Percentiles rank a stretch among this genome's conserved stretches.
These are phyloP conservation scores for Adelognathus sp. DNA, from an alignment of 2,888 invertebrate genomes.

Conservation along the genomic window DNA sequence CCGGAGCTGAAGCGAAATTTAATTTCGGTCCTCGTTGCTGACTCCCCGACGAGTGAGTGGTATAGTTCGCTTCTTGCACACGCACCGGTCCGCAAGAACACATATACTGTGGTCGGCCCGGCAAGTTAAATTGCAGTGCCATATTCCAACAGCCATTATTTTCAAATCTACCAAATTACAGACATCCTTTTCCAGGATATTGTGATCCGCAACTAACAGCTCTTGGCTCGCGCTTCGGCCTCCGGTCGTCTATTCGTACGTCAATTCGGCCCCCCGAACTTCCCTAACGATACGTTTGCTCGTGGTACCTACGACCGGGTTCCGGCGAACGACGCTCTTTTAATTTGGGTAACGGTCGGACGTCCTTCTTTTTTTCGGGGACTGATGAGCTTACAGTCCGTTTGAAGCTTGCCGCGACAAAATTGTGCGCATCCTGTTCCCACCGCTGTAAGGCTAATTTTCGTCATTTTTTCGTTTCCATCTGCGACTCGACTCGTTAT, in stretches of 20 bases:
- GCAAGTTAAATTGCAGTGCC: constrained; percentile 64
- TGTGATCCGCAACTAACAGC: constrained; percentile 64
- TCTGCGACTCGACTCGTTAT: neutral
- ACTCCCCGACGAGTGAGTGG: no score
- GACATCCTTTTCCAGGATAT: constrained; percentile 70
- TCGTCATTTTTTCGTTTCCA: neutral
- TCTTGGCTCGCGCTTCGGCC: constrained; percentile 13
- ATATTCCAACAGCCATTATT: constrained; percentile 70
- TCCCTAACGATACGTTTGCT: constrained; percentile 60
- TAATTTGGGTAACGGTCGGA: constrained; percentile 63
- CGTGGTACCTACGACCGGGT: constrained; percentile 50
- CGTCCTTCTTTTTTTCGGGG: constrained; percentile 56
- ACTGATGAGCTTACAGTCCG: constrained; percentile 21
- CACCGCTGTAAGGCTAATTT: neutral
- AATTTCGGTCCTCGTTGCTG: constrained; percentile 50
- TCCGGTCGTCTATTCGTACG: no score
- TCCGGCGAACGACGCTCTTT: constrained; percentile 56
- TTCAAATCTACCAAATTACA: constrained; percentile 74
- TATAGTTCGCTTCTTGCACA: neutral
- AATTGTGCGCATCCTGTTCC: constrained; percentile 18
- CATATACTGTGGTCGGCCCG: neutral
- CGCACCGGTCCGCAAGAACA: constrained; percentile 16
- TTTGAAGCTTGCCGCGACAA: constrained; percentile 54
- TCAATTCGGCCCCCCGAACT: constrained; percentile 52
- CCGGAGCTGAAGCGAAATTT: constrained; percentile 59